Evolutionary conservation across 2,797 vertebrate species (phyloP), one percentile per base, ranked within the genome.

Genomic region (Monodelphis domestica): DNA sequence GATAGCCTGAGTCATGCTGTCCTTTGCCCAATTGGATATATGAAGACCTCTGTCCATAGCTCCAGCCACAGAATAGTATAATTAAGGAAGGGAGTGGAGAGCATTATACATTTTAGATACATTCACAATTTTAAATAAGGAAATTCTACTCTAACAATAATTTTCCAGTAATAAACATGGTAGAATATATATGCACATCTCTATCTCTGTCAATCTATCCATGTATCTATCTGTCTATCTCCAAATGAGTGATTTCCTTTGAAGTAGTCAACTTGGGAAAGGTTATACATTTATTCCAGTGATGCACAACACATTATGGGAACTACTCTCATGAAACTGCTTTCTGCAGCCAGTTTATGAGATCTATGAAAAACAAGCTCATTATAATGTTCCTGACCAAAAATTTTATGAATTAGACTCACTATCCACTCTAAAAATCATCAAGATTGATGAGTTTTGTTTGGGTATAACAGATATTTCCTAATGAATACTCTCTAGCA

Each of bases 361-460:
- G 91, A 91, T 94, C 92, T 52, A 90, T 87, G 70, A 93, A 96
- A 93, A 93, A 91, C 94, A 96, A 91, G 70, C 87, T 95, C 89
- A 96, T 96, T 94, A 94, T 90, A 93, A 96, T 92, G 70, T 91
- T 96, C 95, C 91, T 87, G 55, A 95, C 57, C 95, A 87, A 89
- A 53, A 88, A 89, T 87, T 4, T 10, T 91, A 51, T 95, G 93
- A 84, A 70, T 84, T 33, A 89, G 63, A 45, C 29, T 63, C 21
- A 84, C 70, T 24, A 84, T 50, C 10, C 38, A 12, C 50, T 26
- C 12, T 17, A 26, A 84, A 84, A 50, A 28, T 10, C 50, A 84
- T 24, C 10, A 26, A 84, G 38, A 84, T 50, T 84, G 21, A 50
- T 84, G 70, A 45, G 9, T 50, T 45, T 84, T 84, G 70, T 50